Base-by-base conservation (phyloP, 2,113 vertebrate species). In the Oncorhynchus tshawytscha region DNA sequence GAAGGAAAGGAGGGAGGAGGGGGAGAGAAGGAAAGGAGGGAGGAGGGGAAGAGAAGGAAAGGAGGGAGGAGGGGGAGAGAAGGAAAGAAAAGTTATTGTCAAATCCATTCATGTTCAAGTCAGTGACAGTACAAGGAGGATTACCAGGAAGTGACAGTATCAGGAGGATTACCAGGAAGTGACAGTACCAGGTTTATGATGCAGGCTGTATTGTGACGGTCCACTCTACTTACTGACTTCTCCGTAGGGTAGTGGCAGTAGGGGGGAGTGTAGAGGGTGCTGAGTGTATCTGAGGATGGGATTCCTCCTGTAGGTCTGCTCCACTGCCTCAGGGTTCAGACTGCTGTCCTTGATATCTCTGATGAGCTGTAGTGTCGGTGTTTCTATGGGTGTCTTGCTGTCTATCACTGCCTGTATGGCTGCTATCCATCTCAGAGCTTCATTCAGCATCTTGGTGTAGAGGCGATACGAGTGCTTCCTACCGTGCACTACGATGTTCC, bases 311-410 rank as follows among this genome's bases (percentile, higher is more conserved):
- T 97, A 97, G 1, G 94, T 97, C 87, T 96, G 96, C 71, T 97
- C 96, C 81, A 97, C 96, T 15, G 94, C 92, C 76, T 97, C 95
- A 0, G 94, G 84, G 83, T 97, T 97, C 9, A 95, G 91, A 34
- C 95, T 96, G 92, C 93, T 96, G 86, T 97, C 96, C 96, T 95
- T 96, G 82, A 97, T 97, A 90, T 97, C 96, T 81, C 94, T 91
- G 83, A 97, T 97, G 77, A 97, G 95, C 48, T 97, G 96, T 82
- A 97, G 95, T 0, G 96, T 97, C 9, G 96, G 96, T 1, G 96
- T 97, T 91, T 97, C 96, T 57, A 97, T 97, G 77, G 96, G 96
- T 1, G 93, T 92, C 83, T 97, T 97, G 92, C 90, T 96, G 89
- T 97, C 96, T 20, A 97, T 96, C 82, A 97, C 95, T 2, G 95